Base-by-base conservation (phyloP, 2,888 invertebrate genomes). In the Anthoptus insignis region DNA sequence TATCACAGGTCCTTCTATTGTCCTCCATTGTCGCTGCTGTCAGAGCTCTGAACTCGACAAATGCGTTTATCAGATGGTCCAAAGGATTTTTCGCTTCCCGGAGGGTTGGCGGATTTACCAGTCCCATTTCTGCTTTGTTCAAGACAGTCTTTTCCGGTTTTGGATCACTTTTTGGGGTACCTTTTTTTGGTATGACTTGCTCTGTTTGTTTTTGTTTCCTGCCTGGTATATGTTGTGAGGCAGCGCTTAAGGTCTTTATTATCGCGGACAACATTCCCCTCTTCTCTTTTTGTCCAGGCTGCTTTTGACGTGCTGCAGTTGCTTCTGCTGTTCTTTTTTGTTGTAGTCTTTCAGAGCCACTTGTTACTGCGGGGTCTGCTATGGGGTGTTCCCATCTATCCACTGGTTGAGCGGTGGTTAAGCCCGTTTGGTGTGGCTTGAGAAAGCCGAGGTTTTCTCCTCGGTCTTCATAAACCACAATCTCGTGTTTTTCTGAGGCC, bases 11-110 rank as follows among this genome's bases (percentile, higher is more conserved):
- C 37, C 21, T 32, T 19, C 1, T 21, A 22, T 37, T 54, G 21
- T 29, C 54, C 21, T 37, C 37, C 54, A 16, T 34, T 16, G 54
- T 34, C n/a, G 54, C 54, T 54, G 16, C 32, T 32, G 54, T 54
- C 7, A 54, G 1, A 3, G 54, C 54, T 37, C 11, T 21, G 22
- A 54, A 54, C 22, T 54, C 54, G 34, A 34, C 21, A 19, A 59
- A 49, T 3, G 59, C 59, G 49, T 59, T 59, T 21, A 49, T 19
- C 14, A 59, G 13, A 7, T 47, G 59, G 5, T 49, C 49, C 21
- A 13, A 13, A 32, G 59, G 47, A 19, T 8, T 19, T 6, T 49
- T 49, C 13, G 19, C 19, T 7, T 45, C 19, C 14, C 39, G n/a
- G 39, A 39, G 39, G 27, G 4, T 27, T 27, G 27, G 27, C 27